phyloP scores from a whole-genome alignment of 2,797 vertebrate genomes.

The Alfaro cultratus region DNA sequence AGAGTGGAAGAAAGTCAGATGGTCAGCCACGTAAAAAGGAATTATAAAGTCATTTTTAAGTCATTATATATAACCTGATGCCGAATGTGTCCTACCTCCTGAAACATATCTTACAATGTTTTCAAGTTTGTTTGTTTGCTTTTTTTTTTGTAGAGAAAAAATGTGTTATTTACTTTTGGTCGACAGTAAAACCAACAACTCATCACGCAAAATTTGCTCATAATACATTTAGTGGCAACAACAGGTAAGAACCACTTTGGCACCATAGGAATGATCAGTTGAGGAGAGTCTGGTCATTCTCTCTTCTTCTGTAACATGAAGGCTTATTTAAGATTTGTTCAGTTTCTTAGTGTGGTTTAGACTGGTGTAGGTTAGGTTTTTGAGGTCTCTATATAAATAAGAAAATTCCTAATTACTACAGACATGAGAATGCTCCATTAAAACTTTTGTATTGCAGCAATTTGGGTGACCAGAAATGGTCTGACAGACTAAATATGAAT shows the following conservation, averaged over 20 bases:
- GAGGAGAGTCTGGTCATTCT: background rate
- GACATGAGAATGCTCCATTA: background rate
- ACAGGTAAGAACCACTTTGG: background rate
- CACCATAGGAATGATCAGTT: background rate
- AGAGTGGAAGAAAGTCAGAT: background rate
- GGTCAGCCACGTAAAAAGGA: conserved; percentile 10
- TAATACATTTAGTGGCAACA: background rate
- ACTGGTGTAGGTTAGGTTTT: background rate
- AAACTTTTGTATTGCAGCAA: background rate
- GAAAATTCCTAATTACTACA: background rate
- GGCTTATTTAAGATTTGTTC: background rate
- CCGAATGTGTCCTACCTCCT: background rate
- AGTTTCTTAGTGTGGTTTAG: background rate
- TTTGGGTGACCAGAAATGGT: background rate
- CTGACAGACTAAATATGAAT: background rate
- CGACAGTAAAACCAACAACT: background rate
- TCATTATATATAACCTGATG: background rate
- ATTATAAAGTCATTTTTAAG: background rate
- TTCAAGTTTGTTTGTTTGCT: background rate
- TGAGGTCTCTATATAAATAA: background rate
- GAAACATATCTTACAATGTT: background rate
- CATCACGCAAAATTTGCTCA: background rate
- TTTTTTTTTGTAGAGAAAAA: background rate
- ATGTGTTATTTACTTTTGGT: background rate
- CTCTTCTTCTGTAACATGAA: background rate